phyloP scores from a whole-genome alignment of 2,797 vertebrate species.

The Melanotaenia boesemani region DNA sequence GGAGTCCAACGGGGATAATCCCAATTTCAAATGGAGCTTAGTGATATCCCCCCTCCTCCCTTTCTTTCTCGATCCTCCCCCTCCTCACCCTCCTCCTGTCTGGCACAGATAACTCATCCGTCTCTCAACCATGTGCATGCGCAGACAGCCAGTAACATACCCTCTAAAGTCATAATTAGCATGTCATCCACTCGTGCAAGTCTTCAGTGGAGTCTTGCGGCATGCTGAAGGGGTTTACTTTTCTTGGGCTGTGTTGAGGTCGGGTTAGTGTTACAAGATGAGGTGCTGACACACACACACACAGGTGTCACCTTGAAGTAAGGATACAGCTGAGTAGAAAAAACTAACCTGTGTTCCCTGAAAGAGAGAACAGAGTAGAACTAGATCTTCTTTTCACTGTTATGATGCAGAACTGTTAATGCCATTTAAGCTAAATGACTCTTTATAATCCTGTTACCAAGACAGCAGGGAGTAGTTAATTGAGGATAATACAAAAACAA shows the following conservation, averaged over 20 bases:
- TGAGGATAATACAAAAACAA: background rate
- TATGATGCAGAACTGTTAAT: background rate
- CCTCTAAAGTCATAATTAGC: constrained; percentile 64
- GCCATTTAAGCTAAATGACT: background rate
- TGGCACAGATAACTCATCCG: constrained; percentile 79
- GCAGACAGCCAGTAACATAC: constrained; percentile 30
- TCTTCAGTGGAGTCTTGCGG: background rate
- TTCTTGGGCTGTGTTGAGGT: constrained; percentile 25
- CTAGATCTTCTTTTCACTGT: too few species aligned
- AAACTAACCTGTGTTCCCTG: background rate
- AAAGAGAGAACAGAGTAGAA: background rate
- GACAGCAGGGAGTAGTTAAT: background rate
- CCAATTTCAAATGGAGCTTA: constrained; percentile 83
- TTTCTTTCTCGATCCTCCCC: constrained; percentile 43
- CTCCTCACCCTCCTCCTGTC: constrained; percentile 72
- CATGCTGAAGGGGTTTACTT: constrained; percentile 13
- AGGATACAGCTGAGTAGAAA: background rate
- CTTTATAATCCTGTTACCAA: background rate
- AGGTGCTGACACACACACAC: constrained; percentile 35
- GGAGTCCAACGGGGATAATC: constrained; percentile 78
- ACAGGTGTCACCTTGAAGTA: constrained; percentile 23
- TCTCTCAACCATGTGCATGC: constrained; percentile 45
- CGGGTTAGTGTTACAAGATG: constrained; percentile 32
- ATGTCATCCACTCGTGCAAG: constrained; percentile 52
- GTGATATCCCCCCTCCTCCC: constrained; percentile 64